phyloP scores from a whole-genome alignment of 2,888 invertebrate genomes.

The Conus canariensis region DNA sequence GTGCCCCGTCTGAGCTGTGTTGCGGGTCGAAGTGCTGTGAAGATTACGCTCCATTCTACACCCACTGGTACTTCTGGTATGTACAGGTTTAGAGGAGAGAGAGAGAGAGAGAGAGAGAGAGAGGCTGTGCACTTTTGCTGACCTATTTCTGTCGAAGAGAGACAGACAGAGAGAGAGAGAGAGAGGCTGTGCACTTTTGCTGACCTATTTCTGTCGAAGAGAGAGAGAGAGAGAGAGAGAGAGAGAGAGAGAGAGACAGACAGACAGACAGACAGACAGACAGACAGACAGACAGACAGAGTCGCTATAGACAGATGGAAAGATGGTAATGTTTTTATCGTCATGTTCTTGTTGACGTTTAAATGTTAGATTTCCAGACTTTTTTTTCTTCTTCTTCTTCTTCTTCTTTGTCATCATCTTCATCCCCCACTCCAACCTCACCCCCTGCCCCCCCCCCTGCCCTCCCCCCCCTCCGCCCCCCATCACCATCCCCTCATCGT shows the following conservation, averaged over 20 bases:
- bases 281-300: not conserved
- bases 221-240: not conserved
- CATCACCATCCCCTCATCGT: no score
- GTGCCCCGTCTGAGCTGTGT: conserved; percentile 7
- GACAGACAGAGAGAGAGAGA: no score
- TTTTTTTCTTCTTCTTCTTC: not conserved
- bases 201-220: not conserved
- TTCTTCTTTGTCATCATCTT: no score
- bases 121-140: not conserved
- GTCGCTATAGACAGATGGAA: not conserved
- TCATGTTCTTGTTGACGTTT: no score
- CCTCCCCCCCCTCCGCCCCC: no score
- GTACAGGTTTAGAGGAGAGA: not conserved
- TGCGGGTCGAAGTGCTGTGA: not conserved
- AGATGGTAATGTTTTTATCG: not conserved
- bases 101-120: no score
- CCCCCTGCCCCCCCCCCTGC: no score
- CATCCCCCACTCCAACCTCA: no score
- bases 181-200: not conserved
- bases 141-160: no score
- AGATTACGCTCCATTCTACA: conserved; percentile 1
- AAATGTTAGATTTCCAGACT: not conserved
- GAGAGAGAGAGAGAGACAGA: not conserved
- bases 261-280: not conserved
- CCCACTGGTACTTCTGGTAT: conserved; percentile 26